phyloP scores from a whole-genome alignment of 2,797 vertebrate species.

The Trachurus trachurus region DNA sequence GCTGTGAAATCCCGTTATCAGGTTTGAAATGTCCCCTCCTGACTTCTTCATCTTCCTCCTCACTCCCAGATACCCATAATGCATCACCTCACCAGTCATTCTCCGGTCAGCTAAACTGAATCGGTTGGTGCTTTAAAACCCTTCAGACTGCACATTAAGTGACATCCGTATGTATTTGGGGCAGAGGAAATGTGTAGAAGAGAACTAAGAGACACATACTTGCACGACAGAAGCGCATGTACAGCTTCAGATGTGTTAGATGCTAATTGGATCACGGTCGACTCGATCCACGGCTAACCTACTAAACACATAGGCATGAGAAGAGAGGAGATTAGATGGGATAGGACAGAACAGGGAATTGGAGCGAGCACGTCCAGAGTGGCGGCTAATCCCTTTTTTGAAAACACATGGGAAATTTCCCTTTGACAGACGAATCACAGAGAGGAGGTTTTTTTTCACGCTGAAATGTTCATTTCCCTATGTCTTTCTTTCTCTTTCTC shows the following conservation, averaged over 20 bases:
- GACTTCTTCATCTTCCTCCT: constrained; percentile 47
- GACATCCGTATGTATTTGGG: background rate
- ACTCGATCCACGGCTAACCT: constrained; percentile 75
- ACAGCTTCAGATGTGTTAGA: constrained; percentile 61
- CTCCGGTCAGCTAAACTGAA: constrained; percentile 12
- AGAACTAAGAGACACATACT: constrained; percentile 5
- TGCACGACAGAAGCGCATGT: constrained; percentile 22
- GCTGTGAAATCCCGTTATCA: constrained; percentile 75
- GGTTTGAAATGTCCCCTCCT: constrained; percentile 62
- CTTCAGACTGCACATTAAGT: constrained; percentile 7
- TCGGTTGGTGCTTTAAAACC: constrained; percentile 11
- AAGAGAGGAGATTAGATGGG: constrained; percentile 71
- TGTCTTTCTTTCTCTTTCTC: constrained; percentile 14
- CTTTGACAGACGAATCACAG: constrained; percentile 51
- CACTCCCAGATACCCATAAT: constrained; percentile 37
- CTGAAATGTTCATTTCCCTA: constrained; percentile 54
- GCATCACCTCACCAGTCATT: constrained; percentile 48
- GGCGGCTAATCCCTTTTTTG: constrained; percentile 63
- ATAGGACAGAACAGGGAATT: constrained; percentile 64
- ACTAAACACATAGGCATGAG: constrained; percentile 65
- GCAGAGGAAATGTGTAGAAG: background rate
- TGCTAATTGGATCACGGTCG: constrained; percentile 79
- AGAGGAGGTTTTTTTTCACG: constrained; percentile 53
- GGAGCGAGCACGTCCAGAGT: constrained; percentile 57
- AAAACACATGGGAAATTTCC: constrained; percentile 77